phyloP scores from a whole-genome alignment of 1,140 invertebrate species.

The Bombyx mandarina region DNA sequence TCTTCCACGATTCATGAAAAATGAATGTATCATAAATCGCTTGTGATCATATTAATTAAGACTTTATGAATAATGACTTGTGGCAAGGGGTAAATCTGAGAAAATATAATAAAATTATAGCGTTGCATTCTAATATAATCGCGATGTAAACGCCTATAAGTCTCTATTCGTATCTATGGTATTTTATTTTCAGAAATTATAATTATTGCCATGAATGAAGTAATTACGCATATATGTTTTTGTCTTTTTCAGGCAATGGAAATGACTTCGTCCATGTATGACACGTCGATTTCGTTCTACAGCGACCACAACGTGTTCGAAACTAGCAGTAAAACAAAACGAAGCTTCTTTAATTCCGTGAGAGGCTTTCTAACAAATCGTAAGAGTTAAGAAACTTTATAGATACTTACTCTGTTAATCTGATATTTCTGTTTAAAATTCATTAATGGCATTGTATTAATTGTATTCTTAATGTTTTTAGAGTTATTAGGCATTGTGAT shows the following conservation, averaged over 20 bases:
- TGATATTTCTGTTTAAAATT: neutral
- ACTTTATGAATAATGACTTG: no score
- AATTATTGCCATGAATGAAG: no score
- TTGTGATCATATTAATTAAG: no score
- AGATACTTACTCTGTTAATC: neutral
- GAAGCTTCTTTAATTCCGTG: conserved; percentile 45
- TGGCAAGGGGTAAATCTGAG: no score
- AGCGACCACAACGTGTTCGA: conserved; percentile 36
- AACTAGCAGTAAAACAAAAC: conserved; percentile 32
- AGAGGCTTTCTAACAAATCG: conserved; percentile 35
- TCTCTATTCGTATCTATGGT: no score
- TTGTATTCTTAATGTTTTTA: conserved; percentile 1
- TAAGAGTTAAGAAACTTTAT: conserved; percentile 15
- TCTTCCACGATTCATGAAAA: no score
- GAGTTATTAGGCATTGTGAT: neutral
- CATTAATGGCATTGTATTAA: neutral
- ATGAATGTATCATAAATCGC: no score
- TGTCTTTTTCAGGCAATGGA: conserved; percentile 37
- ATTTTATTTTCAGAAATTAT: no score
- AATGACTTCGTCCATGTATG: conserved; percentile 46
- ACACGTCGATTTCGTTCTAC: conserved; percentile 52
- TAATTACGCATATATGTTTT: no score
- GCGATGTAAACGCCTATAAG: no score
- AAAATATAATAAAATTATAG: no score
- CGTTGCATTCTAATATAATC: no score